phyloP scores from a whole-genome alignment of 1,140 invertebrate genomes.

The Cherax destructor region DNA sequence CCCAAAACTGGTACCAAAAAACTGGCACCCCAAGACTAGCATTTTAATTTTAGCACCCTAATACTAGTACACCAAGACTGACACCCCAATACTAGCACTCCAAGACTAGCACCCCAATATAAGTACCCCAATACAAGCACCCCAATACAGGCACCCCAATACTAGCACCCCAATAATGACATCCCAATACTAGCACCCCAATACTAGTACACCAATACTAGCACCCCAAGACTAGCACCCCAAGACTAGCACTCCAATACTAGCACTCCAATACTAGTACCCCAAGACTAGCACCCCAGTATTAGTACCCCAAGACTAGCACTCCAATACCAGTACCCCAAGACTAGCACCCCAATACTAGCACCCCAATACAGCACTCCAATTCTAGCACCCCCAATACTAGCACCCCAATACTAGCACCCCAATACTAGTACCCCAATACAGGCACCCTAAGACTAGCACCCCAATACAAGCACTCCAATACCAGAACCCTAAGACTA shows the following conservation, averaged over 20 bases:
- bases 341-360: not conserved
- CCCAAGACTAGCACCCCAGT: not conserved
- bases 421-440: not conserved
- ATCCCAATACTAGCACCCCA: not conserved
- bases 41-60: no score
- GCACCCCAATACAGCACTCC: no score
- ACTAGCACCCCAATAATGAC: not conserved
- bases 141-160: no score
- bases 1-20: no score
- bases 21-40: no score
- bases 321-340: no score
- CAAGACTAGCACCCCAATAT: not conserved
- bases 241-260: not conserved
- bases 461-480: not conserved
- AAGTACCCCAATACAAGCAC: no score
- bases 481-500: not conserved
- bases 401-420: not conserved
- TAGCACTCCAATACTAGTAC: no score
- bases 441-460: conserved; percentile 22
- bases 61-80: not conserved
- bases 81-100: not conserved
- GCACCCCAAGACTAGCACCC: not conserved
- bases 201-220: no score
- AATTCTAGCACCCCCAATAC: no score
- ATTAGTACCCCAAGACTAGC: no score